Evolutionary conservation across 2,797 vertebrate genomes (phyloP), one percentile per base, ranked within the genome.

Genomic region (Dallia pectoralis): DNA sequence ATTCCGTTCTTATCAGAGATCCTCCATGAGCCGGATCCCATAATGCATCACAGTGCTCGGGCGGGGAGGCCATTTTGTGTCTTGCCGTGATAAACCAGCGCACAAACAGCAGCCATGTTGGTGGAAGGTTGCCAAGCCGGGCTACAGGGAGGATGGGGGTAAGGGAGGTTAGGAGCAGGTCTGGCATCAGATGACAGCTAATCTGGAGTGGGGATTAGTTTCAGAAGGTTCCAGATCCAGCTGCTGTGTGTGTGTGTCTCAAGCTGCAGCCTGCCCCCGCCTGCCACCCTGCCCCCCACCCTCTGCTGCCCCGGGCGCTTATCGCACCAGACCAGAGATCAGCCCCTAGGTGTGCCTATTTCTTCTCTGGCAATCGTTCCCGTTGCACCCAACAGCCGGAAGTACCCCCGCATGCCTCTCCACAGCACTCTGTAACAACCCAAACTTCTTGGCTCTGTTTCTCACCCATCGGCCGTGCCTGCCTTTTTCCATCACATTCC

Each of bases 141-240:
- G 48, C 40, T 44, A 44, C 40, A 6, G 48, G 25, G 27, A 69
- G 16, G 48, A 44, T 22, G 18, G 49, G 68, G 36, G 22, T 25
- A 36, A 6, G 65, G 68, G 19, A 44, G 33, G 44, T 47, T 36
- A 27, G n/a, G 59, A 29, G 77, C 69, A 69, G 79, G 76, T 73
- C 74, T 72, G 81, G 82, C 81, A 77, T 86, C 81, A 72, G 74
- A 83, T 86, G 84, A 83, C 84, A 81, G 77, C 81, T 82, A 81
- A 84, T 84, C 79, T 86, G 77, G 78, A 15, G 67, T 44, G 79
- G 86, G 76, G 74, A 82, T 86, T 86, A 82, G 81, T 82, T 76
- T 79, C 76, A 76, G 73, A 78, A 71, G 53, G 76, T 75, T 22
- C 73, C 63, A 71, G 71, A 68, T 69, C 73, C 83, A 84, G 81